Conservation (phyloP, 2,888 invertebrate genomes). For the Aromia moschata region DNA sequence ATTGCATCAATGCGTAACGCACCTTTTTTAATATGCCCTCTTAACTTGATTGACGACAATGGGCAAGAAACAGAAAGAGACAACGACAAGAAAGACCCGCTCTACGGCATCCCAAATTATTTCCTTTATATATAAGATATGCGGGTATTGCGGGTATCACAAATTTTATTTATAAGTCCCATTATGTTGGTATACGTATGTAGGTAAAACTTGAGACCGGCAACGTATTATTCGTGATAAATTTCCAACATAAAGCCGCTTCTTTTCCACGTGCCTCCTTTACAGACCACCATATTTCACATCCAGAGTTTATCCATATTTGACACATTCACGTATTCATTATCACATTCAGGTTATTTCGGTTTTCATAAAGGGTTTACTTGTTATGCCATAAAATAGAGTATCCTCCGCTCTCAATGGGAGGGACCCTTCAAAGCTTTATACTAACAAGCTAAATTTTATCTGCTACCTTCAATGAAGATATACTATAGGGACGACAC, state of each 20-base stretch:
- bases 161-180: conserved; percentile 13
- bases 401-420: background rate
- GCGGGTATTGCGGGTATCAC: background rate
- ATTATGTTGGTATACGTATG: conserved; percentile 2
- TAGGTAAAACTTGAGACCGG: background rate
- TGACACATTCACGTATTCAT: conserved; percentile 12
- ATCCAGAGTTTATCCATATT: conserved; percentile 6
- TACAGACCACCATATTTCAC: conserved; percentile 1
- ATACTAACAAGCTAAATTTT: background rate
- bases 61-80: too few relatives aligned
- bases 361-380: background rate
- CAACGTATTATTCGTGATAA: background rate
- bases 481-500: background rate
- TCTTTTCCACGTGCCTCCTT: background rate
- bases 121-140: background rate
- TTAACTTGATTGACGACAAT: too few relatives aligned
- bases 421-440: conserved; percentile 1
- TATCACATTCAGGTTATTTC: conserved; percentile 1
- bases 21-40: too few relatives aligned
- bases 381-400: background rate
- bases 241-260: conserved; percentile 3
- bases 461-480: conserved; percentile 4
- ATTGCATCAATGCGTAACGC: too few relatives aligned
- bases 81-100: too few relatives aligned
- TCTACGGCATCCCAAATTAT: background rate